These are phyloP conservation scores for Pluvianellus socialis DNA, from an alignment of 2,113 vertebrate species.

Conservation along the genomic window DNA sequence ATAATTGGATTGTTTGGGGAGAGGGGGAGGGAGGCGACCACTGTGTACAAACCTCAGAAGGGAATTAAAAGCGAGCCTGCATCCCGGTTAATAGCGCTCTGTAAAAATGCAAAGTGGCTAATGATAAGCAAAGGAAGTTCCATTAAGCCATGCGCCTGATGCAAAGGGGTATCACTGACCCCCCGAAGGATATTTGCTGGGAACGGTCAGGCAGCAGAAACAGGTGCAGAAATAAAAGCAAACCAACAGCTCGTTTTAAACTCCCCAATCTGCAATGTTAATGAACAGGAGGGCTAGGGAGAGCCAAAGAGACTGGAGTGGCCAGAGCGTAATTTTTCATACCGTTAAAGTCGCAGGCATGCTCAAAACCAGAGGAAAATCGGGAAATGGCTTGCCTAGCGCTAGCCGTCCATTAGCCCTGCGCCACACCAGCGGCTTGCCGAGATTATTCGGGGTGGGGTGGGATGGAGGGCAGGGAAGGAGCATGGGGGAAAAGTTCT, in stretches of 20 bases:
- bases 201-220: conserved; percentile 13
- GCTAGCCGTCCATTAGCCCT: not conserved
- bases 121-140: conserved; percentile 37
- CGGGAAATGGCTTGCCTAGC: not conserved
- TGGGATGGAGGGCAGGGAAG: not conserved
- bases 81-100: not conserved
- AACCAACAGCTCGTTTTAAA: not conserved
- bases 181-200: not conserved
- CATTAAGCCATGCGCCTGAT: not conserved
- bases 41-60: conserved; percentile 15
- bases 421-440: not conserved
- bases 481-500: not conserved
- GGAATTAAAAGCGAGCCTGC: conserved; percentile 37
- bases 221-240: conserved; percentile 53
- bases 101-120: conserved; percentile 45
- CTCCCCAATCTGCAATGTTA: conserved; percentile 7
- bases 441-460: not conserved
- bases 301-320: not conserved
- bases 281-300: not conserved
- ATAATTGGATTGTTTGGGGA: conserved; percentile 56
- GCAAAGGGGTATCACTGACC: not conserved
- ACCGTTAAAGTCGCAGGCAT: not conserved
- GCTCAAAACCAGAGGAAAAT: not conserved
- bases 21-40: not conserved
- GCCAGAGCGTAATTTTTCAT: accelerated